Evolutionary conservation across 2,888 invertebrate genomes (phyloP).

Genomic region (Stomorhina lunata): DNA sequence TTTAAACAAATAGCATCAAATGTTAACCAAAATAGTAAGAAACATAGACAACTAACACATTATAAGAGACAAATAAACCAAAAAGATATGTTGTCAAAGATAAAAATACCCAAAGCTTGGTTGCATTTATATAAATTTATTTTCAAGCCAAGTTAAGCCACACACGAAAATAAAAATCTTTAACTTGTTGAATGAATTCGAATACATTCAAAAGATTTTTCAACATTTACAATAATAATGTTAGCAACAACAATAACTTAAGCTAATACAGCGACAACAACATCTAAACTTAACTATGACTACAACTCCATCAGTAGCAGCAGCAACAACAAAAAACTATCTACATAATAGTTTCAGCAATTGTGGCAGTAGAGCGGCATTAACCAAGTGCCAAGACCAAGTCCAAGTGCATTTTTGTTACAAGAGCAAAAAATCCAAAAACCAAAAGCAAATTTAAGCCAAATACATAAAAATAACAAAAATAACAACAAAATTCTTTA

Average conservation of each 20-base stretch:
- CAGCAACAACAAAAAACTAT: constrained; percentile 26
- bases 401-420: constrained; percentile 68
- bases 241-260: constrained; percentile 10
- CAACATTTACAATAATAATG: constrained; percentile 24
- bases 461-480: constrained; percentile 15
- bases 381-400: constrained; percentile 74
- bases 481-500: constrained; percentile 22
- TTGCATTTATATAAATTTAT: constrained; percentile 19
- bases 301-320: constrained; percentile 43
- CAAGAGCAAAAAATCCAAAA: constrained; percentile 23
- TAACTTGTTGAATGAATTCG: constrained; percentile 63
- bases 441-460: constrained; percentile 17
- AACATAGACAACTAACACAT: background rate
- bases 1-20: constrained; percentile 55
- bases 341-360: constrained; percentile 33
- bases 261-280: background rate
- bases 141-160: constrained; percentile 4
- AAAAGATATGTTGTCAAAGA: constrained; percentile 32
- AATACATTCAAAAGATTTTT: constrained; percentile 35
- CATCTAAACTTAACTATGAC: background rate
- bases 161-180: constrained; percentile 17
- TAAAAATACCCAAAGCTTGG: constrained; percentile 56
- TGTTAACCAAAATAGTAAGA: constrained; percentile 25
- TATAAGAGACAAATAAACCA: background rate
- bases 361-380: constrained; percentile 59